phyloP scores from a whole-genome alignment of 2,888 invertebrate genomes.

The Trichopoda pennipes region DNA sequence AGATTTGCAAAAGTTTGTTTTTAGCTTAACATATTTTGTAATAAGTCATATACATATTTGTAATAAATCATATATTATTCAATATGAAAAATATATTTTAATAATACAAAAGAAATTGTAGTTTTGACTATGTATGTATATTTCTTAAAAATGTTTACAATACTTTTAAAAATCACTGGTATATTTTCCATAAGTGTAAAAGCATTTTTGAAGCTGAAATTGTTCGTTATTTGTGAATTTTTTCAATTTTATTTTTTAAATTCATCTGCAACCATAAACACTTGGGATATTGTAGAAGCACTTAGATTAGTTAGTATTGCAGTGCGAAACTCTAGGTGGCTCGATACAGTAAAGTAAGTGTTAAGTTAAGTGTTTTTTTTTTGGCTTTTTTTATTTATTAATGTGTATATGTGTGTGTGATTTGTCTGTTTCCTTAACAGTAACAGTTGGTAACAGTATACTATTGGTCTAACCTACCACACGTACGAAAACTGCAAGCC shows the following conservation, averaged over 20 bases:
- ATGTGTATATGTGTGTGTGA: not conserved
- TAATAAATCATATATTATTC: too few relatives aligned
- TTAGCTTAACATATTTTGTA: too few relatives aligned
- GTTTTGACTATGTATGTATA: too few relatives aligned
- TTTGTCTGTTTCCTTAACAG: conserved; percentile 4
- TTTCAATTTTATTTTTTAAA: conserved; percentile 50
- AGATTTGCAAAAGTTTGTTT: too few relatives aligned
- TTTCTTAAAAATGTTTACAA: too few relatives aligned
- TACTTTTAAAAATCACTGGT: not conserved
- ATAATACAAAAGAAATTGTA: too few relatives aligned
- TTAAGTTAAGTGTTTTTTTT: conserved; percentile 48
- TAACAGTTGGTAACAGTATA: conserved; percentile 20
- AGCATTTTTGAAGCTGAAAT: conserved; percentile 29
- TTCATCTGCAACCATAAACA: conserved; percentile 53
- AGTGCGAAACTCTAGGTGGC: conserved; percentile 34
- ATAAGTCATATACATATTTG: too few relatives aligned
- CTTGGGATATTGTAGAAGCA: conserved; percentile 58
- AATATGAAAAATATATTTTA: too few relatives aligned
- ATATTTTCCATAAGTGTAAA: not conserved
- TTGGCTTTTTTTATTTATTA: conserved; percentile 19
- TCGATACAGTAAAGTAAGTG: conserved; percentile 35
- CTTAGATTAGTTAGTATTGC: conserved; percentile 52
- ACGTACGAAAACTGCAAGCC: conserved; percentile 34
- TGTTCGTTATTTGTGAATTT: conserved; percentile 42
- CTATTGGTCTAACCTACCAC: conserved; percentile 60